Evolutionary conservation across 1,140 invertebrate species (phyloP), one percentile per base, ranked within the genome.

Genomic region (Tribolium castaneum): DNA sequence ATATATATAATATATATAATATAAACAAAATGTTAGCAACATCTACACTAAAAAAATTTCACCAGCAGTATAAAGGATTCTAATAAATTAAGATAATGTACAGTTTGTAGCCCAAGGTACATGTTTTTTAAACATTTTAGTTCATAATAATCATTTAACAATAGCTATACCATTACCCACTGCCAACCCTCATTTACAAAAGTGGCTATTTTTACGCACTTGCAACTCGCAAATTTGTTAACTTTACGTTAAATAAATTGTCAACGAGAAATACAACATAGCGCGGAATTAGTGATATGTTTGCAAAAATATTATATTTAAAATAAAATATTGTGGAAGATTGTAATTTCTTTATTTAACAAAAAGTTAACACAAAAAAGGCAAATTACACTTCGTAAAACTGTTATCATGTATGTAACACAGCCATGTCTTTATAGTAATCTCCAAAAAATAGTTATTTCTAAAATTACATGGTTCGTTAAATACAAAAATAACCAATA

Each of bases 1-100:
- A 85, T 84, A 84, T 85, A 84, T 84, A 85, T 81, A 84, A 85
- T 84, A 84, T 85, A 84, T 84, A 85, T 81, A 83, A 85, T 82
- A 83, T 79, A 80, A 75, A 75, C 72, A 77, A 77, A 77, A 80
- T 83, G 79, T 83, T 84, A 85, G 83, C 83, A 84, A 84, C 84
- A 83, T 83, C 76, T 82, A 83, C 76, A 80, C 59, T 81, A 80
- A 83, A 84, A 74, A 78, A 83, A 84, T 79, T 85, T 83, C 83
- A 84, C 84, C 84, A 83, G 83, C 81, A 84, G 82, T 77, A 82
- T 81, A 71, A 74, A 80, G 76, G 78, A 82, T 76, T 83, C 84
- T 84, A 84, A 84, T 84, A 82, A 84, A 84, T 84, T 79, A 82
- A 83, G 75, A 78, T 79, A 84, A 85, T 84, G 81, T 85, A 83